Evolutionary conservation across 2,113 vertebrate genomes (phyloP).

Genomic region (Corapipo altera): DNA sequence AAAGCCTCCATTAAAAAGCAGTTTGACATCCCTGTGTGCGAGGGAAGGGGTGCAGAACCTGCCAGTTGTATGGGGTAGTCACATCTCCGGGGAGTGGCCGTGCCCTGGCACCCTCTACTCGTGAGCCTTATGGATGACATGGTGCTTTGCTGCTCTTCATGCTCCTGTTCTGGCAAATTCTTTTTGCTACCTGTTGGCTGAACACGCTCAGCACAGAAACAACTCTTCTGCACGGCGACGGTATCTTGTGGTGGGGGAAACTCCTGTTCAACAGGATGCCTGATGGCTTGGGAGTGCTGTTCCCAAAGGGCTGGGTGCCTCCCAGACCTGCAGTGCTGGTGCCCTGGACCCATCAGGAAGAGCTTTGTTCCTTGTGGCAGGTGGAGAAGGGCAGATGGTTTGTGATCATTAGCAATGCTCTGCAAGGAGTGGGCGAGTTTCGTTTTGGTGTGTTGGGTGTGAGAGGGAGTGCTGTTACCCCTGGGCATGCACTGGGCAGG

Average conservation of each 20-base stretch:
- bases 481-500: neutral
- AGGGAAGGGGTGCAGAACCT: neutral
- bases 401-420: neutral
- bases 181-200: neutral
- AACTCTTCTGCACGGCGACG: neutral
- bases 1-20: neutral
- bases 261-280: neutral
- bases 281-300: neutral
- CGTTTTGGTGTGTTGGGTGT: neutral
- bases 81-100: fast-evolving
- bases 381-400: neutral
- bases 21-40: neutral
- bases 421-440: neutral
- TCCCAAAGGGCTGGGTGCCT: conserved; percentile 24
- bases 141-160: neutral
- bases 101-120: neutral
- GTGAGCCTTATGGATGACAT: fast-evolving
- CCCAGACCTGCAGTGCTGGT: neutral
- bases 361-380: neutral
- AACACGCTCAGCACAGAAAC: neutral
- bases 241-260: neutral
- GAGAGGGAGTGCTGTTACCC: neutral
- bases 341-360: neutral
- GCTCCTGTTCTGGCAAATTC: neutral
- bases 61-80: fast-evolving